Base-by-base conservation (phyloP, 2,888 invertebrate genomes). In the Dione juno region DNA sequence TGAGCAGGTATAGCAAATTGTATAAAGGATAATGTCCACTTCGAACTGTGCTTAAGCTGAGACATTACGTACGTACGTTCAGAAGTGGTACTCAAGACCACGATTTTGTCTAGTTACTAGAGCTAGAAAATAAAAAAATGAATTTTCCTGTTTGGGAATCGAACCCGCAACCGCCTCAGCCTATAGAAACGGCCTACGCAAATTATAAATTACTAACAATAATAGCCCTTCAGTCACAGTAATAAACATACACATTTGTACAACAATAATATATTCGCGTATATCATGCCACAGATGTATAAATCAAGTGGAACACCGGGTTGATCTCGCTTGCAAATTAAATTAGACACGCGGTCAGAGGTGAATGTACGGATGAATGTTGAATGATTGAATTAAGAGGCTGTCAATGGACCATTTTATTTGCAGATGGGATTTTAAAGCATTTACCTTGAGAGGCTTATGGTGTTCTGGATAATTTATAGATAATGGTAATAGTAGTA, bases 321-420 rank as follows among this genome's bases (percentile, higher is more conserved):
- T 40, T 64, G 35, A 50, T 40, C 50, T 35, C 61, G 45, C 50
- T 48, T 48, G 16, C 63, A 69, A 69, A 69, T 69, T 53, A 64
- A 69, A 69, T 69, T 75, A 73, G 65, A 66, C 57, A 57, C 37
- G 57, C 71, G 73, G 69, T 70, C 67, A 70, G 67, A 66, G 70
- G 70, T 74, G 71, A 71, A 66, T 59, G 72, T 61, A 72, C 71
- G 74, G 73, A 66, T 74, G 74, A 76, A 67, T 66, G 59, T 61
- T 54, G 71, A 72, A 66, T 66, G 75, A 74, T 69, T 71, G 74
- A 75, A 76, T 69, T 74, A 70, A 66, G 52, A 68, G 61, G 67
- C 52, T 58, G 69, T 70, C 69, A 63, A 43, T 45, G 43, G 35
- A 21, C 21, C 52, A 16, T 41, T 63, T 63, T 43, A 57, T 67